Conservation (phyloP, 2,888 invertebrate genomes). For the Papilio elwesi region DNA sequence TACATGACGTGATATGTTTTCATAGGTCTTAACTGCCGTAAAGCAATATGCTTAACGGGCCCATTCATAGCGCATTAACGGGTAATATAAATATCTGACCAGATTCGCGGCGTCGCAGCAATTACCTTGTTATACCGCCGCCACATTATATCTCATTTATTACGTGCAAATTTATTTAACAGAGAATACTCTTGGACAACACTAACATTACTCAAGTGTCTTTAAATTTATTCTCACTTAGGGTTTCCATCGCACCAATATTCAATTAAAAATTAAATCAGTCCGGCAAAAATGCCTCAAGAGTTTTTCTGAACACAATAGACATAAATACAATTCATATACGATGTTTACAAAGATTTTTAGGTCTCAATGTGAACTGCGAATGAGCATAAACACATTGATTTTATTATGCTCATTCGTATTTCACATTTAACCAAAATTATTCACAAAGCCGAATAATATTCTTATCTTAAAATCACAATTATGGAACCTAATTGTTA, state of each 20-base stretch:
- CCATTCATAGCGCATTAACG: constrained; percentile 53
- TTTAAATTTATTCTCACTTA: constrained; percentile 4
- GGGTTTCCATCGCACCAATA: background rate
- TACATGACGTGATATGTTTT: background rate
- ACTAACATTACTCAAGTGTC: background rate
- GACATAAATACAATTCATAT: too few relatives aligned
- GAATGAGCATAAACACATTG: too few relatives aligned
- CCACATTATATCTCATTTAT: constrained; percentile 46
- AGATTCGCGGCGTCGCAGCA: constrained; percentile 42
- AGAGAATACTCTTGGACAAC: constrained; percentile 27
- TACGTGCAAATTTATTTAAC: constrained; percentile 35
- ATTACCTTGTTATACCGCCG: constrained; percentile 48
- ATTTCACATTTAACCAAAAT: too few relatives aligned
- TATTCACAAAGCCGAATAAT: too few relatives aligned
- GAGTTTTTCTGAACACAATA: too few relatives aligned
- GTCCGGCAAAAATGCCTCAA: too few relatives aligned
- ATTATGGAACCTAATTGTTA: too few relatives aligned
- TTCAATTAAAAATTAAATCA: too few relatives aligned
- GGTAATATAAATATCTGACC: constrained; percentile 47
- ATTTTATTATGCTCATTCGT: too few relatives aligned
- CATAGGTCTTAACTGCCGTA: constrained; percentile 41
- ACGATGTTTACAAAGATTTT: too few relatives aligned
- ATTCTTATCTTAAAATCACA: too few relatives aligned
- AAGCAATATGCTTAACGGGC: constrained; percentile 56
- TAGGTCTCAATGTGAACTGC: too few relatives aligned